These are phyloP conservation scores for Halocynthia aurantium DNA, from an alignment of 23 tunicate species.

Conservation along the genomic window DNA sequence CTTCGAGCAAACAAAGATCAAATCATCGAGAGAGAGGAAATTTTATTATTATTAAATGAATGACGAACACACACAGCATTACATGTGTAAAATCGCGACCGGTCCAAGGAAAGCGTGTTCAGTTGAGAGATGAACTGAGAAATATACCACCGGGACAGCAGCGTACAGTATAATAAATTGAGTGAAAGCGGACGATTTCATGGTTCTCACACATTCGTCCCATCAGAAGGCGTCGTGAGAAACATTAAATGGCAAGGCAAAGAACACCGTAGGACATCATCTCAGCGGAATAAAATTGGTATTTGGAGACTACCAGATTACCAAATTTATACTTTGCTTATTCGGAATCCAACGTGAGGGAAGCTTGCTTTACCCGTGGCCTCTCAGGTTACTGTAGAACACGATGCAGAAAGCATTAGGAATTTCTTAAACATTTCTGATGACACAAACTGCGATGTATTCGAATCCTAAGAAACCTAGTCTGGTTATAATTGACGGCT, in stretches of 20 bases:
- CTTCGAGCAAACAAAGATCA: too few relatives aligned
- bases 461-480: conserved; percentile 18
- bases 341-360: conserved; percentile 25
- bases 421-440: conserved; percentile 21
- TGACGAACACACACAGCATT: too few relatives aligned
- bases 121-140: too few relatives aligned
- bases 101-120: too few relatives aligned
- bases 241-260: conserved; percentile 3
- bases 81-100: too few relatives aligned
- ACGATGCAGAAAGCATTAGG: conserved; percentile 27
- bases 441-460: too few relatives aligned
- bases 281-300: too few relatives aligned
- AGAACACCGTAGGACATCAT: too few relatives aligned
- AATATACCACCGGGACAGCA: too few relatives aligned
- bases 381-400: conserved; percentile 7
- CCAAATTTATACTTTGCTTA: conserved; percentile 27
- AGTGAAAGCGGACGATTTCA: conserved; percentile 8
- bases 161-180: not conserved
- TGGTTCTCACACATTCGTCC: conserved; percentile 19
- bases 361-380: conserved; percentile 31
- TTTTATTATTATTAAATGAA: too few relatives aligned
- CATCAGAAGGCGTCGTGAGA: conserved; percentile 12
- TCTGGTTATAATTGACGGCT: conserved; percentile 34
- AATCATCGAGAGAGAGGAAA: too few relatives aligned
- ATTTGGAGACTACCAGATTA: conserved; percentile 14